Conservation (phyloP, 1,140 invertebrate species). For the Drosophila orosa region DNA sequence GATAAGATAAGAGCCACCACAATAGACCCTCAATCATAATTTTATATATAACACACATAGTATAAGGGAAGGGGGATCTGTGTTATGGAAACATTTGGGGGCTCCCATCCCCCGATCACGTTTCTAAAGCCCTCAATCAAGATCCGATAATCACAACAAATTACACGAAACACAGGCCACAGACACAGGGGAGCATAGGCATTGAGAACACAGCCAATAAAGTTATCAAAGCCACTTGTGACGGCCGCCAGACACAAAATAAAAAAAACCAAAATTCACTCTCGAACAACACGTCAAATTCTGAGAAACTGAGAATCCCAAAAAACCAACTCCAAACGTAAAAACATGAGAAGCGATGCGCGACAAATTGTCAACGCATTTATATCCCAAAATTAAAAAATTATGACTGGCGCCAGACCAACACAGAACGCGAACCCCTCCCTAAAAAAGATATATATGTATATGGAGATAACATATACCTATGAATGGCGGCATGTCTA, state of each 20-base stretch:
- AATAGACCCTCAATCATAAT: constrained; percentile 39
- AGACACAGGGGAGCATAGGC: background rate
- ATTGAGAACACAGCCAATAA: constrained; percentile 56
- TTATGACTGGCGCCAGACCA: constrained; percentile 62
- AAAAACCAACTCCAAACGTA: constrained; percentile 19
- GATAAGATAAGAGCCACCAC: constrained; percentile 33
- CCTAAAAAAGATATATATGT: constrained; percentile 16
- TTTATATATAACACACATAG: background rate
- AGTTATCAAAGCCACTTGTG: constrained; percentile 71
- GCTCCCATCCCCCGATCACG: constrained; percentile 36
- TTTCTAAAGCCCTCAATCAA: constrained; percentile 42
- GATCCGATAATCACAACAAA: constrained; percentile 66
- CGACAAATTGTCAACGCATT: constrained; percentile 70
- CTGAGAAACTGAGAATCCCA: constrained; percentile 52
- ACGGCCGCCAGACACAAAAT: constrained; percentile 38
- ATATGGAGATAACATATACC: constrained; percentile 21
- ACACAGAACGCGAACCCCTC: constrained; percentile 14
- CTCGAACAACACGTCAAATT: constrained; percentile 60
- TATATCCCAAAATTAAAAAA: constrained; percentile 63
- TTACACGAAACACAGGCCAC: constrained; percentile 38
- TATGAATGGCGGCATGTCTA: constrained; percentile 51
- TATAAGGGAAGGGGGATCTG: background rate
- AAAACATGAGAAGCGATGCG: constrained; percentile 26
- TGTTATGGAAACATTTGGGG: background rate
- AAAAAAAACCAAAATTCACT: constrained; percentile 49